Percentiles rank a stretch among this genome's conserved stretches.
Conservation (phyloP, 2,113 vertebrate species). For the Bombycilla garrulus region DNA sequence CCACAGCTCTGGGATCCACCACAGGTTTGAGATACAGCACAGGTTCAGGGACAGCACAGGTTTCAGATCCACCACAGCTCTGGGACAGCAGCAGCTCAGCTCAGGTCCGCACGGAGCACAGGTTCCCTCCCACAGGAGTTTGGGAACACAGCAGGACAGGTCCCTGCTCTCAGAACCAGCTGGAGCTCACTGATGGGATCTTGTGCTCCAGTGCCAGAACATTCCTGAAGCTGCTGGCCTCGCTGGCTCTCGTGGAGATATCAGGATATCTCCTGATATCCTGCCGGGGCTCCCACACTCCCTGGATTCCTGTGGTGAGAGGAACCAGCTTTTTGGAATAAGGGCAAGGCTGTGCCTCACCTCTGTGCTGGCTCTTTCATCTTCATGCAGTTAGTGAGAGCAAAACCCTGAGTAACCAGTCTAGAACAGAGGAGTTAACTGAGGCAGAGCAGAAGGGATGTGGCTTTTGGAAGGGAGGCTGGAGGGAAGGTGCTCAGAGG, state of each 20-base stretch:
- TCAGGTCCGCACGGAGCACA: background rate
- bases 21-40: too few species aligned
- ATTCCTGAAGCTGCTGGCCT: background rate
- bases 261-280: too few species aligned
- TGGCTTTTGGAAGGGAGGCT: background rate
- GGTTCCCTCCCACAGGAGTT: constrained; percentile 1
- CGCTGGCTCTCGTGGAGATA: background rate
- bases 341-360: background rate
- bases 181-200: background rate
- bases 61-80: rapidly evolving
- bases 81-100: background rate
- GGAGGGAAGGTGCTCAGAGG: background rate
- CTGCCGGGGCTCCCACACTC: background rate
- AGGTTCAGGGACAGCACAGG: background rate
- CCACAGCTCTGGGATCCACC: background rate
- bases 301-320: background rate
- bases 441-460: background rate
- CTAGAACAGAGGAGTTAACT: background rate
- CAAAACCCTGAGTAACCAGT: background rate
- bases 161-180: background rate
- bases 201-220: background rate
- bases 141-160: background rate
- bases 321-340: background rate
- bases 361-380: background rate
- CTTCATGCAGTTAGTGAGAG: background rate